A percentile compares a stretch with the other conserved stretches of the same genome.
These are phyloP conservation scores for Cranoglanis bouderius DNA, from an alignment of 2,113 vertebrate genomes.

Conservation along the genomic window DNA sequence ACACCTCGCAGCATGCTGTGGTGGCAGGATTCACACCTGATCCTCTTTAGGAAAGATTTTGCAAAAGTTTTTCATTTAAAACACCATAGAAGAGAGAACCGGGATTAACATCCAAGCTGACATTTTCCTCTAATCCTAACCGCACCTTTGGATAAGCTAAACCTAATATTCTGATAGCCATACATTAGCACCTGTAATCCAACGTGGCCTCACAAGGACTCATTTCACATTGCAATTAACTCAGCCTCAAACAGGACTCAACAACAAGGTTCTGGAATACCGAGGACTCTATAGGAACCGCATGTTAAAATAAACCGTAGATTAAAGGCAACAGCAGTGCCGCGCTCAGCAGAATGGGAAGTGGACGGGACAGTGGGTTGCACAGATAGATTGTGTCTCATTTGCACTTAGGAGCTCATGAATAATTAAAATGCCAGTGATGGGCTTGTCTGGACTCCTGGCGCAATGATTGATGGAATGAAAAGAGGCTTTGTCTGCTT, in stretches of 20 bases:
- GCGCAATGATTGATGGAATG: constrained; percentile 53
- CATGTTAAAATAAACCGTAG: constrained; percentile 42
- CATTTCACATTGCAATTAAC: background rate
- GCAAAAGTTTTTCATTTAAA: background rate
- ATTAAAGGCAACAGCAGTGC: constrained; percentile 44
- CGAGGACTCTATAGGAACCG: constrained; percentile 22
- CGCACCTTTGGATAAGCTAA: background rate
- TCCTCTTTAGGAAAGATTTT: constrained; percentile 19
- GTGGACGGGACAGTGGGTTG: constrained; percentile 50
- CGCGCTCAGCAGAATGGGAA: constrained; percentile 43
- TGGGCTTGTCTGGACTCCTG: constrained; percentile 55
- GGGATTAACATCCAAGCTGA: constrained; percentile 26
- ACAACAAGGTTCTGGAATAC: constrained; percentile 21
- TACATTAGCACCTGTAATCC: constrained; percentile 28
- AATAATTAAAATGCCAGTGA: constrained; percentile 58
- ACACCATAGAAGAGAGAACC: background rate
- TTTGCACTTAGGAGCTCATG: constrained; percentile 57
- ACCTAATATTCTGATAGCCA: background rate
- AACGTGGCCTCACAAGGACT: background rate
- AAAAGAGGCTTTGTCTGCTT: constrained; percentile 50
- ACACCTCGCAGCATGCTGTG: constrained; percentile 18
- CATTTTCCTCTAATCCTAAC: constrained; percentile 32
- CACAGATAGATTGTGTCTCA: constrained; percentile 53
- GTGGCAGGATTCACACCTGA: constrained; percentile 43
- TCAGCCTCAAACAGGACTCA: background rate